Evolutionary conservation across 2,888 invertebrate species (phyloP).

Genomic region (Zaprionus obscuricornis): DNA sequence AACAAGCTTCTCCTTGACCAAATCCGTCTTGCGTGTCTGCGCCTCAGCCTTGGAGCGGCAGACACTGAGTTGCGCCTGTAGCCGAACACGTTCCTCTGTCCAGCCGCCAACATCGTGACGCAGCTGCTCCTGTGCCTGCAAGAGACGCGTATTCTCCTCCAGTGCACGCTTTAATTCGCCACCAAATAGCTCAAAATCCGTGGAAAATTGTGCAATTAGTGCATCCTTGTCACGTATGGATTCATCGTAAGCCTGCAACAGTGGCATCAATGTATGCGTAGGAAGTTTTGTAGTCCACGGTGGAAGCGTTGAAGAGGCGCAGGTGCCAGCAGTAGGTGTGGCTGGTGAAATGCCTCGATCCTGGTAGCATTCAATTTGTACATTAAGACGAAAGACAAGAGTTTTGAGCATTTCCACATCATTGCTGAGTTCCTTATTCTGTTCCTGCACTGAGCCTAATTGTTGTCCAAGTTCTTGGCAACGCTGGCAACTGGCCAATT

Average conservation of each 20-base stretch:
- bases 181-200: constrained; percentile 88
- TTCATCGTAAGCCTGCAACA: constrained; percentile 91
- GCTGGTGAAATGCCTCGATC: constrained; percentile 84
- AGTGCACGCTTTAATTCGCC: constrained; percentile 89
- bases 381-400: constrained; percentile 90
- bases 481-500: constrained; percentile 79
- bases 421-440: constrained; percentile 86
- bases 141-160: constrained; percentile 88
- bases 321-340: background rate
- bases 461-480: constrained; percentile 74
- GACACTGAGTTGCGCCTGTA: constrained; percentile 81
- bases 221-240: constrained; percentile 90
- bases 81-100: constrained; percentile 81
- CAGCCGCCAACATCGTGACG: constrained; percentile 83
- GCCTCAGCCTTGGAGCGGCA: constrained; percentile 82
- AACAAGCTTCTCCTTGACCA: constrained; percentile 89
- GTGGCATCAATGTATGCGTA: constrained; percentile 85
- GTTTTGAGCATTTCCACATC: constrained; percentile 91
- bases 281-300: constrained; percentile 59
- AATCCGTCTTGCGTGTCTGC: constrained; percentile 86
- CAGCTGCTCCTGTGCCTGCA: constrained; percentile 84
- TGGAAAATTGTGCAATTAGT: constrained; percentile 88
- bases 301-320: constrained; percentile 33
- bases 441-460: constrained; percentile 74
- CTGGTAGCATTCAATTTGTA: constrained; percentile 91